Percentiles rank a stretch among this genome's conserved stretches.
Conservation (phyloP, 2,888 invertebrate species). For the Eristalinus sepulchralis region DNA sequence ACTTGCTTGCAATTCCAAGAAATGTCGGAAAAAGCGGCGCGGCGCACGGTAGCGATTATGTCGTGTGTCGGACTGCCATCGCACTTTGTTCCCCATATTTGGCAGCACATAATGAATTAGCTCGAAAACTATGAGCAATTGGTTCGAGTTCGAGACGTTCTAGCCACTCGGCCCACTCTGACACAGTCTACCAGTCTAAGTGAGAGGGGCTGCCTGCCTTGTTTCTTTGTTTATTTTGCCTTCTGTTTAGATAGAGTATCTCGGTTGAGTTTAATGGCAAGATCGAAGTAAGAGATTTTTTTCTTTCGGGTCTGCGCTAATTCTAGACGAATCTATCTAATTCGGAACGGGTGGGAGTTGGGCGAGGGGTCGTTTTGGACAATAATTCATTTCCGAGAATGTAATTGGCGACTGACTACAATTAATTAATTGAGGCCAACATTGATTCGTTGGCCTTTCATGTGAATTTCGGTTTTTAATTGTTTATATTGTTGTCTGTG, state of each 20-base stretch:
- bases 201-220: too few species aligned
- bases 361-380: not conserved
- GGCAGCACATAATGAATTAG: conserved; percentile 45
- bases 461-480: conserved; percentile 42
- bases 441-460: conserved; percentile 51
- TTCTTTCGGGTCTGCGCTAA: conserved; percentile 27
- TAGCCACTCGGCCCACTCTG: not conserved
- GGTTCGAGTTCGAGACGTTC: conserved; percentile 23
- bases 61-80: not conserved
- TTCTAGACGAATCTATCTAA: conserved; percentile 1
- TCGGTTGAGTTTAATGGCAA: not conserved
- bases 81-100: conserved; percentile 7
- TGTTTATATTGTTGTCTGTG: conserved; percentile 18
- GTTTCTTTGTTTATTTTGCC: not conserved
- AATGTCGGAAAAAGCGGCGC: not conserved
- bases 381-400: conserved; percentile 58
- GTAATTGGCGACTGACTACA: conserved; percentile 59
- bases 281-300: not conserved
- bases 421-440: conserved; percentile 65
- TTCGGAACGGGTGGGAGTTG: not conserved
- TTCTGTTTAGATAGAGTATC: conserved; percentile 2
- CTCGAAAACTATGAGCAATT: conserved; percentile 36
- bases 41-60: not conserved
- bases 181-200: too few species aligned
- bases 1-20: conserved; percentile 26